Percentiles rank a stretch among this genome's conserved stretches.
These are phyloP conservation scores for Chrysolina oricalcia DNA, from an alignment of 2,888 invertebrate species.

Conservation along the genomic window DNA sequence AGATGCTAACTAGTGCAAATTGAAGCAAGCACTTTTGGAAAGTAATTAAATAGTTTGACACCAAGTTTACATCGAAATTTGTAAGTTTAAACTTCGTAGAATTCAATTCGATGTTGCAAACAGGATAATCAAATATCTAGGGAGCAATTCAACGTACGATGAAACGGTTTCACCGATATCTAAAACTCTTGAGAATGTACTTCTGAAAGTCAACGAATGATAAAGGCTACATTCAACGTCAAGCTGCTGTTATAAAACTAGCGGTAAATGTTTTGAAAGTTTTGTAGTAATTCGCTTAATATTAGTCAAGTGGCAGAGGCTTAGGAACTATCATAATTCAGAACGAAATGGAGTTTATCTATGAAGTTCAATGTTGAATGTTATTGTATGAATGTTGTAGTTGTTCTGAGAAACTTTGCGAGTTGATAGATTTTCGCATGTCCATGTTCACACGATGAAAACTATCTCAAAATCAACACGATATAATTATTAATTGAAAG, in stretches of 20 bases:
- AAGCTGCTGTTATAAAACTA: neutral
- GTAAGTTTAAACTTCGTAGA: constrained; percentile 37
- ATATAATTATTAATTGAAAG: too few relatives aligned
- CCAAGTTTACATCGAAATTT: constrained; percentile 42
- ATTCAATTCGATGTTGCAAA: constrained; percentile 47
- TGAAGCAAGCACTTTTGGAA: constrained; percentile 36
- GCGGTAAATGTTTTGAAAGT: too few relatives aligned
- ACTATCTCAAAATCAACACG: too few relatives aligned
- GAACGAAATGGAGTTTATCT: too few relatives aligned
- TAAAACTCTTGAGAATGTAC: neutral
- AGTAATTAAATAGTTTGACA: constrained; percentile 47
- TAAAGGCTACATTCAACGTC: neutral
- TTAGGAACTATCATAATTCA: too few relatives aligned
- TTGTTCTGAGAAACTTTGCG: too few relatives aligned
- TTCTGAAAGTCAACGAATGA: neutral
- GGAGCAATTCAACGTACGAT: neutral
- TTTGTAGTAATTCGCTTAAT: too few relatives aligned
- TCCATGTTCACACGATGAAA: too few relatives aligned
- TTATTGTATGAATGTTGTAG: too few relatives aligned
- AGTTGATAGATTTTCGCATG: too few relatives aligned
- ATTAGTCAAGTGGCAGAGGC: too few relatives aligned
- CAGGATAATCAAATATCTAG: constrained; percentile 40
- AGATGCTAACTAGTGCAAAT: constrained; percentile 41
- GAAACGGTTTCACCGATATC: neutral
- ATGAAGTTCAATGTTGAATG: too few relatives aligned